phyloP scores from a whole-genome alignment of 2,797 vertebrate species.

The Ambastaia sidthimunki region DNA sequence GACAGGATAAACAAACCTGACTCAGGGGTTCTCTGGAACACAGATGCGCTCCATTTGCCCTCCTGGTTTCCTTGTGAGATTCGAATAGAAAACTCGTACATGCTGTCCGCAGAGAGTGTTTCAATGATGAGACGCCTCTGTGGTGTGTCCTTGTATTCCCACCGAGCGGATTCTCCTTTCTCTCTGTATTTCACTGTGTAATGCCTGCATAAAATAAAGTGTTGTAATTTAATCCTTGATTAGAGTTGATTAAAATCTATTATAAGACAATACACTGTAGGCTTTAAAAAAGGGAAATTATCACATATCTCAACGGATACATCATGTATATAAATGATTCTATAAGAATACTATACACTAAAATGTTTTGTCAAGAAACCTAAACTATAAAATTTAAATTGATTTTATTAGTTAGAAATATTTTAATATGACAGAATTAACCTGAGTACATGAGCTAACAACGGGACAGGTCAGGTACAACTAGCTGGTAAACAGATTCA shows the following conservation, averaged over 20 bases:
- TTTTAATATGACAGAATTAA: too few species aligned
- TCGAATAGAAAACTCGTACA: slow-evolving; percentile 95
- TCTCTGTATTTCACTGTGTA: slow-evolving; percentile 92
- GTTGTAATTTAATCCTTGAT: neutral
- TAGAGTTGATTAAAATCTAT: neutral
- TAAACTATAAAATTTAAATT: neutral
- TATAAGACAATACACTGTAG: neutral
- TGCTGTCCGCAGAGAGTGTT: slow-evolving; percentile 86
- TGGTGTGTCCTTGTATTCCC: slow-evolving; percentile 89
- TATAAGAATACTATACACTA: neutral
- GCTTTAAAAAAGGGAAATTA: neutral
- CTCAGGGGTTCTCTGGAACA: slow-evolving; percentile 96
- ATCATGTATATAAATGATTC: too few species aligned
- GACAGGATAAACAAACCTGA: slow-evolving; percentile 82
- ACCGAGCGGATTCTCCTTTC: slow-evolving; percentile 93
- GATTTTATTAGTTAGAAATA: neutral
- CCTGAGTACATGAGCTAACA: neutral
- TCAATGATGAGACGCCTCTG: slow-evolving; percentile 88
- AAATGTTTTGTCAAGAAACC: neutral
- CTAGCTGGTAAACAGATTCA: too few species aligned
- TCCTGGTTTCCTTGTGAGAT: slow-evolving; percentile 86
- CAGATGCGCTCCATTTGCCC: slow-evolving; percentile 91
- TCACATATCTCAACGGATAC: too few species aligned
- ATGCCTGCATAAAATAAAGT: slow-evolving; percentile 72
- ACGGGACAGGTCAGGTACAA: neutral